Base-by-base conservation (phyloP, 2,888 invertebrate genomes). In the Temnothorax rugatulus region DNA sequence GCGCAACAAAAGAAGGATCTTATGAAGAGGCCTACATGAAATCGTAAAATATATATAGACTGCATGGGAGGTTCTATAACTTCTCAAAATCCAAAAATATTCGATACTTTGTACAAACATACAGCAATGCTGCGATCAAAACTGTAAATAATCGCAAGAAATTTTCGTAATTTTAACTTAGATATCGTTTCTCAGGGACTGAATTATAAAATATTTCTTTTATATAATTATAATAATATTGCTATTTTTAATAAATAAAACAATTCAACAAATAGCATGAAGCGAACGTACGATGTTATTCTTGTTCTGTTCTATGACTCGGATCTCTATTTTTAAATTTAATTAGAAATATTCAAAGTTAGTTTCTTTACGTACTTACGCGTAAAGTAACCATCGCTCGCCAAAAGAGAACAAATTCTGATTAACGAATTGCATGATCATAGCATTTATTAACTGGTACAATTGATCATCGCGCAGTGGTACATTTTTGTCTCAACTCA, bases 401-500 rank as follows among this genome's bases (percentile, higher is more conserved):
- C 34, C 3, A 64, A 71, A 84, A 84, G 38, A 84, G 21, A 82
- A 82, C 68, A 71, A 82, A 63, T 54, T 73, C 47, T 38, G 13
- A 73, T 81, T 82, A 88, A 90, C 74, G 71, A 91, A 91, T 90
- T 92, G 90, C 91, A 92, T 93, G 92, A 91, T 92, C 93, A 92
- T 91, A 90, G 91, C 91, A 91, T 94, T 93, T 93, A 92, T 93
- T 93, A 92, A 93, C 92, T 91, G 90, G 91, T 92, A 91, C 91
- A 92, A 88, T 91, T 91, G 90, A 90, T 90, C 89, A 90, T 87
- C 84, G 89, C 90, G 89, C 90, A 91, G 89, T 91, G 91, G 89
- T 93, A 92, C 90, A 92, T 89, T 91, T 90, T 90, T 84, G 87
- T 91, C 90, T 85, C 76, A 69, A 59, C 61, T 83, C 83, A 84